phyloP scores from a whole-genome alignment of 1,140 invertebrate species.

The Galleria mellonella region DNA sequence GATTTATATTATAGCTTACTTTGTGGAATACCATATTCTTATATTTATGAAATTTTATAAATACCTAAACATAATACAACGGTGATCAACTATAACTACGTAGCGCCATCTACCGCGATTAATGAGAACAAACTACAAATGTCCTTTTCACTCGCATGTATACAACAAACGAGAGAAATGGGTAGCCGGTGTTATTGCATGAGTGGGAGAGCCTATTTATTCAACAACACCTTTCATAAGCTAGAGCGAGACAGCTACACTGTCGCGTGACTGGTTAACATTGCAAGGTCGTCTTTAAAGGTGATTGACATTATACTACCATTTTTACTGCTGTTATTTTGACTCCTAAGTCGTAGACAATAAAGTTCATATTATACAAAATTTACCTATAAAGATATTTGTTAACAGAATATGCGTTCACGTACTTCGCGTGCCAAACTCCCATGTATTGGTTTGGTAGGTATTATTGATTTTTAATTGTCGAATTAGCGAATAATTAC shows the following conservation, averaged over 20 bases:
- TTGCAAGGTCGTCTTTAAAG: constrained; percentile 61
- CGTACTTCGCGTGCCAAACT: constrained; percentile 42
- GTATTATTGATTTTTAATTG: constrained; percentile 53
- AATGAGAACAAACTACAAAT: background rate
- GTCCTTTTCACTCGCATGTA: constrained; percentile 16
- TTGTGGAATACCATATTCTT: too few relatives aligned
- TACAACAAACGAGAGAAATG: constrained; percentile 9
- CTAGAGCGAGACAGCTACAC: constrained; percentile 13
- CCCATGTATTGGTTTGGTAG: constrained; percentile 34
- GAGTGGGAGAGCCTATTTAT: background rate
- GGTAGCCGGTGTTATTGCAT: background rate
- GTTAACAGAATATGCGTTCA: constrained; percentile 6
- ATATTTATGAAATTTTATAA: too few relatives aligned
- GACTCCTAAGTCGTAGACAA: background rate
- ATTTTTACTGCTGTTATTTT: background rate
- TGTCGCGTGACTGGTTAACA: constrained; percentile 47
- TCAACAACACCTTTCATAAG: constrained; percentile 3
- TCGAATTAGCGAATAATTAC: constrained; percentile 22
- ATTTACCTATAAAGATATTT: background rate
- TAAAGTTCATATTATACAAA: constrained; percentile 1
- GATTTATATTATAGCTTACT: too few relatives aligned
- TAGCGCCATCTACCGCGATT: constrained; percentile 18
- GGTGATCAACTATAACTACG: too few relatives aligned
- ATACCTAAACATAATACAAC: too few relatives aligned
- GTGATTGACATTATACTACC: constrained; percentile 38